Percentiles rank a stretch among this genome's conserved stretches.
Evolutionary conservation across 1,140 invertebrate species (phyloP).

Genomic region (Xylocopa sonorina): DNA sequence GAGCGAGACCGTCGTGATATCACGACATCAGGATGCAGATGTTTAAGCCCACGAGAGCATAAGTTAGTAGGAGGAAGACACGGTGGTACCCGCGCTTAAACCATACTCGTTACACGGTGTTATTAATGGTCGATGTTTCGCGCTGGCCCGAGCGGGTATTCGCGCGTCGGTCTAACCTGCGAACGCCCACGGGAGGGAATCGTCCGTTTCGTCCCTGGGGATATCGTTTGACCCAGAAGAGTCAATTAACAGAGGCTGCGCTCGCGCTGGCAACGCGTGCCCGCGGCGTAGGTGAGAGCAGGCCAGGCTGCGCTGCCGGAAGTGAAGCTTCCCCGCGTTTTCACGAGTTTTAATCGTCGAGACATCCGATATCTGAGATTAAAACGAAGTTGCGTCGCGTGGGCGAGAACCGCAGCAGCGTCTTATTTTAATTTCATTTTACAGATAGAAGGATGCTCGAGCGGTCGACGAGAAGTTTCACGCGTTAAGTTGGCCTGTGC

Average conservation of each 20-base stretch:
- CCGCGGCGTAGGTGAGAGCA: neutral
- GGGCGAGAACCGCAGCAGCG: no score
- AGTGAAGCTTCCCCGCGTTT: neutral
- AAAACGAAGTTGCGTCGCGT: no score
- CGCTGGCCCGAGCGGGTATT: conserved; percentile 28
- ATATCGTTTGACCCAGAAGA: conserved; percentile 26
- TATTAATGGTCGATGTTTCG: conserved; percentile 59
- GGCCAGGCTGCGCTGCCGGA: neutral
- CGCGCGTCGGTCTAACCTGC: conserved; percentile 30
- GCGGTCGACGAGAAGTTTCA: no score
- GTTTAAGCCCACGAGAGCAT: conserved; percentile 54
- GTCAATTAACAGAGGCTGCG: conserved; percentile 31
- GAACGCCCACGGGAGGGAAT: conserved; percentile 36
- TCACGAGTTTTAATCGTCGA: neutral
- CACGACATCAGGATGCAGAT: conserved; percentile 54
- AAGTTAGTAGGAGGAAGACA: conserved; percentile 56
- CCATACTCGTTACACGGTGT: conserved; percentile 49
- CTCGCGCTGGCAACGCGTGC: neutral
- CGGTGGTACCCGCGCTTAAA: conserved; percentile 35
- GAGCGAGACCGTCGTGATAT: conserved; percentile 31
- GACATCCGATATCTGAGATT: neutral
- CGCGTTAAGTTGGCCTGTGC: no score
- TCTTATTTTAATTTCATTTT: no score
- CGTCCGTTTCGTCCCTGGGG: neutral
- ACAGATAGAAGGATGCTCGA: no score